Evolutionary conservation across 1,140 invertebrate genomes (phyloP).

Genomic region (Dendroctonus ponderosae): DNA sequence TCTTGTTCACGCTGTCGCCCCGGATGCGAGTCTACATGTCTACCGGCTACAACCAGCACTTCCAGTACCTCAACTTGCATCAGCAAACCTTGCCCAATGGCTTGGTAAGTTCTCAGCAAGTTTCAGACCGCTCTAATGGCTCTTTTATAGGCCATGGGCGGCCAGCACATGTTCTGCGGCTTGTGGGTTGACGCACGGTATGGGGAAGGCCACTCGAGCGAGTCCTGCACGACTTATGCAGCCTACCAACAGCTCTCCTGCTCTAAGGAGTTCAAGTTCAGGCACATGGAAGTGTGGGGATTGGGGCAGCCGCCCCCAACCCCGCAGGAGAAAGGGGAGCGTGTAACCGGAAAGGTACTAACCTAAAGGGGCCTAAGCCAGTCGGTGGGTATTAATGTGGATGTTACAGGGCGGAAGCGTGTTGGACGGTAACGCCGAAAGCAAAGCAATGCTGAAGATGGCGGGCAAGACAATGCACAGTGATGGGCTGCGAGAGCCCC

Average conservation of each 20-base stretch:
- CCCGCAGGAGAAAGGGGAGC: slow-evolving; percentile 59
- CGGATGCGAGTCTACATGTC: slow-evolving; percentile 72
- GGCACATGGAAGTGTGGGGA: slow-evolving; percentile 85
- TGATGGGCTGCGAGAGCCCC: slow-evolving; percentile 69
- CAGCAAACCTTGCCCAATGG: slow-evolving; percentile 92
- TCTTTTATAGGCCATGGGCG: slow-evolving; percentile 85
- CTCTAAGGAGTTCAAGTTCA: slow-evolving; percentile 72
- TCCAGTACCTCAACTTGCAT: slow-evolving; percentile 85
- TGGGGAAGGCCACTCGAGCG: slow-evolving; percentile 75
- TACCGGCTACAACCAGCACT: slow-evolving; percentile 84
- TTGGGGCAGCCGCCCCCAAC: slow-evolving; percentile 71
- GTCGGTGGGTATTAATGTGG: no score
- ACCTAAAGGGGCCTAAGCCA: background rate
- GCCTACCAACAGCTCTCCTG: slow-evolving; percentile 77
- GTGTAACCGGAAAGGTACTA: slow-evolving; percentile 36
- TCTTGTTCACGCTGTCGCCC: slow-evolving; percentile 80
- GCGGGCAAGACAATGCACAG: slow-evolving; percentile 74
- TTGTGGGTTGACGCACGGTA: slow-evolving; percentile 84
- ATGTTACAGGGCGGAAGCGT: slow-evolving; percentile 54
- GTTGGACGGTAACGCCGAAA: slow-evolving; percentile 73
- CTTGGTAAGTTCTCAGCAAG: slow-evolving; percentile 64
- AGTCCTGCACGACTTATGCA: slow-evolving; percentile 80
- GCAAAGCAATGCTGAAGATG: slow-evolving; percentile 78
- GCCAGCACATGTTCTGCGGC: slow-evolving; percentile 83
- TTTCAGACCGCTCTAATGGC: no score